These are phyloP conservation scores for Typhlichthys subterraneus DNA, from an alignment of 2,797 vertebrate species.

Conservation along the genomic window DNA sequence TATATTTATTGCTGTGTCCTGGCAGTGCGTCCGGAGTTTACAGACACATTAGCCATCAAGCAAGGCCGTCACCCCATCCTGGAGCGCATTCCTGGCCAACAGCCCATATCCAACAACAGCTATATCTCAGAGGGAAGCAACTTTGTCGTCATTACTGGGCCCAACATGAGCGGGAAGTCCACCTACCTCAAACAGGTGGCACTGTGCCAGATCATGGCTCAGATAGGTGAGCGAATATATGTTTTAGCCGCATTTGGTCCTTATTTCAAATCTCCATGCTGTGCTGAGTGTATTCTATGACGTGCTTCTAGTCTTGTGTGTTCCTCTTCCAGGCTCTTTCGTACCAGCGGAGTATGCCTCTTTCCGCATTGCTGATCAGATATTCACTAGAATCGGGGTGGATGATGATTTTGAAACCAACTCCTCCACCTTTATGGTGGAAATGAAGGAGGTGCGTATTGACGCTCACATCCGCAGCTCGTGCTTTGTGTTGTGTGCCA, in stretches of 20 bases:
- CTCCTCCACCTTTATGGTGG: conserved; percentile 96
- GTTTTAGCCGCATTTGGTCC: background rate
- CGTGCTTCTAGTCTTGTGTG: background rate
- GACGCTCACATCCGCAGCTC: background rate
- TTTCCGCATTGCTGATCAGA: conserved; percentile 91
- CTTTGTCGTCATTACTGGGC: conserved; percentile 93
- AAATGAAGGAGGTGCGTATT: conserved; percentile 93
- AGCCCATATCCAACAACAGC: conserved; percentile 89
- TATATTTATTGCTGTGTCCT: conserved; percentile 26
- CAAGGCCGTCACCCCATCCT: conserved; percentile 94
- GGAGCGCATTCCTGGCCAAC: conserved; percentile 88
- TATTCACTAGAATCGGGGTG: conserved; percentile 95
- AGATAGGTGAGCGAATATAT: conserved; percentile 84
- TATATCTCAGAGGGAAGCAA: conserved; percentile 93
- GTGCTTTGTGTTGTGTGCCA: background rate
- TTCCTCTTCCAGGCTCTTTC: conserved; percentile 84
- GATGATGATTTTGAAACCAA: conserved; percentile 98
- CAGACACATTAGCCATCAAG: conserved; percentile 94
- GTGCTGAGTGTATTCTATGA: background rate
- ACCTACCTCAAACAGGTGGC: conserved; percentile 97
- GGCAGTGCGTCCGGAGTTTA: conserved; percentile 95
- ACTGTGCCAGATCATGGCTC: conserved; percentile 96
- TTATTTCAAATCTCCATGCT: background rate
- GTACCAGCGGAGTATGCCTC: conserved; percentile 94
- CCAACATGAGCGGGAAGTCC: conserved; percentile 98